Evolutionary conservation across 2,797 vertebrate species (phyloP).

Genomic region (Liasis olivaceus): DNA sequence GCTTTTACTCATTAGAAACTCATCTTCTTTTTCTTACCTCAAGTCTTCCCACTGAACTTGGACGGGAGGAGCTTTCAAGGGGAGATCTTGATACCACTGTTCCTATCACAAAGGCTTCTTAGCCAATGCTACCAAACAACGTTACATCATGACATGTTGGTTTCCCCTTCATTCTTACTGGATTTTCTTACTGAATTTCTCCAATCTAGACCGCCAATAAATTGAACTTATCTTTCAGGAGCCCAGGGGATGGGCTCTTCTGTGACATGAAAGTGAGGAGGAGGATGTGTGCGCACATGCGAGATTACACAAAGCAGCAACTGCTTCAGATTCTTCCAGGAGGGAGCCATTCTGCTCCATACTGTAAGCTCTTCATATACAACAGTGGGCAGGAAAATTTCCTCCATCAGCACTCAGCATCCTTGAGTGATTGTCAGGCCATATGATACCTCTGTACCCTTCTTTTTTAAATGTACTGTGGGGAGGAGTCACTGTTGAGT

Average conservation of each 20-base stretch:
- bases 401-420: no score
- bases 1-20: conserved; percentile 21
- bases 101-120: neutral
- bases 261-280: neutral
- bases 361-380: neutral
- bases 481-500: no score
- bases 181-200: neutral
- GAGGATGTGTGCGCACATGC: neutral
- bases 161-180: neutral
- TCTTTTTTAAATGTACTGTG: no score
- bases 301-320: neutral
- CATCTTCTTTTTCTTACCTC: neutral
- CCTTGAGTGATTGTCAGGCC: no score
- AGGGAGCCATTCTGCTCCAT: no score
- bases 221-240: neutral
- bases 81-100: neutral
- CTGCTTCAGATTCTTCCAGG: neutral
- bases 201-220: neutral
- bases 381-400: no score
- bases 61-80: neutral
- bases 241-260: neutral
- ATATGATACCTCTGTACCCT: no score
- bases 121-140: neutral
- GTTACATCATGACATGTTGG: neutral
- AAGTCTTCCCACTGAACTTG: neutral